These are phyloP conservation scores for Eumaeus atala DNA, from an alignment of 1,140 invertebrate genomes.

Conservation along the genomic window DNA sequence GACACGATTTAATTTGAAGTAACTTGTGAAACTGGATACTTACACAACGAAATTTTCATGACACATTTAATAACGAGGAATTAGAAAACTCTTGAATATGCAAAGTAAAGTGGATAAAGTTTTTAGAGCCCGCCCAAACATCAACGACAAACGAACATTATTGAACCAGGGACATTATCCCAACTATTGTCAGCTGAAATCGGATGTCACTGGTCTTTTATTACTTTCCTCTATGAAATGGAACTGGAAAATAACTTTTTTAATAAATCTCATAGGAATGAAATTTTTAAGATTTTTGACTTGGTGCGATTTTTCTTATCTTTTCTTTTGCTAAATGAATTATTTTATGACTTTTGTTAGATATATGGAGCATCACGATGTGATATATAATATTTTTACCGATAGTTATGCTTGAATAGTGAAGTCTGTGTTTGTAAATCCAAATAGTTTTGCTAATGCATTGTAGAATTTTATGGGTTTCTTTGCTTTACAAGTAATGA, in stretches of 20 bases:
- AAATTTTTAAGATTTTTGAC: slow-evolving; percentile 10
- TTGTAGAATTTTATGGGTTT: no score
- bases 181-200: slow-evolving; percentile 19
- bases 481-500: no score
- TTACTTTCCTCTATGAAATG: slow-evolving; percentile 16
- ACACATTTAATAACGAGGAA: no score
- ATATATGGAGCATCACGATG: not conserved
- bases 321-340: not conserved
- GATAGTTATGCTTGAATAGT: no score
- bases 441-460: no score
- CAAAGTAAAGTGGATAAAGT: no score
- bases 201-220: slow-evolving; percentile 17
- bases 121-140: not conserved
- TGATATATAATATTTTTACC: no score
- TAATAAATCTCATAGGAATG: slow-evolving; percentile 13
- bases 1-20: no score
- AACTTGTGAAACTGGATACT: no score
- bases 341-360: not conserved
- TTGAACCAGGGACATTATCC: slow-evolving; percentile 14
- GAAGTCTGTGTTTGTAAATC: no score
- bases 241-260: slow-evolving; percentile 12
- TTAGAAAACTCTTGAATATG: no score
- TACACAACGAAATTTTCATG: no score
- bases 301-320: not conserved
- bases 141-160: slow-evolving; percentile 10